Conservation (phyloP, 2,888 invertebrate genomes). For the Eristalis pertinax region DNA sequence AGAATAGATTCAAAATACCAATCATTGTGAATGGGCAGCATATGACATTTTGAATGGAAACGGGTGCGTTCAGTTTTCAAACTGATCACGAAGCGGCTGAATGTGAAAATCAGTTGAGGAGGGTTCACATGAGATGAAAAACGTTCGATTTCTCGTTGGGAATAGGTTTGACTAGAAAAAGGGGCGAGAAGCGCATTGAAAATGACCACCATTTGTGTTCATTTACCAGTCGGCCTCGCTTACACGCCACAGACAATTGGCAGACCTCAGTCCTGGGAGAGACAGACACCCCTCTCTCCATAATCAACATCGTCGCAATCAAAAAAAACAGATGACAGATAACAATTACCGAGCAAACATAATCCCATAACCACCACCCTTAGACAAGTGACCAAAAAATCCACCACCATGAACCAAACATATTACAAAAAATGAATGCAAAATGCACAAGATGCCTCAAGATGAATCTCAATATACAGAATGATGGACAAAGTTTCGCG, state of each 20-base stretch:
- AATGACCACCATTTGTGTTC: too few relatives aligned
- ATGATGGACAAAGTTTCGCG: slow-evolving; percentile 9
- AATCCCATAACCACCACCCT: neutral
- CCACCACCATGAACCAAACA: slow-evolving; percentile 21
- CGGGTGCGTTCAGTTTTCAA: neutral
- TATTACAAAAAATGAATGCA: slow-evolving; percentile 26
- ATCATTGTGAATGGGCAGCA: neutral
- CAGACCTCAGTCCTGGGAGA: too few relatives aligned
- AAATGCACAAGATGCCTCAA: neutral
- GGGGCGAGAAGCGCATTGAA: too few relatives aligned
- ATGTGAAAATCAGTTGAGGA: too few relatives aligned
- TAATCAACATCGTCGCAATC: too few relatives aligned
- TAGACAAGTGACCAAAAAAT: neutral
- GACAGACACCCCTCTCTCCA: too few relatives aligned
- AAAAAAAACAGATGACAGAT: neutral
- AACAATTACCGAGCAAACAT: neutral
- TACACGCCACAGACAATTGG: too few relatives aligned
- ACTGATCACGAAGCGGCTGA: too few relatives aligned
- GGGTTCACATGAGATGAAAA: neutral
- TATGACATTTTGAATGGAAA: neutral
- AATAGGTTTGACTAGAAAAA: too few relatives aligned
- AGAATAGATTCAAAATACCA: neutral
- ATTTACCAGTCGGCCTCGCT: too few relatives aligned
- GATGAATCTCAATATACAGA: neutral
- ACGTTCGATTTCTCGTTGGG: too few relatives aligned